Conservation (phyloP, 2,113 vertebrate genomes). For the Lichenostomus cassidix region DNA sequence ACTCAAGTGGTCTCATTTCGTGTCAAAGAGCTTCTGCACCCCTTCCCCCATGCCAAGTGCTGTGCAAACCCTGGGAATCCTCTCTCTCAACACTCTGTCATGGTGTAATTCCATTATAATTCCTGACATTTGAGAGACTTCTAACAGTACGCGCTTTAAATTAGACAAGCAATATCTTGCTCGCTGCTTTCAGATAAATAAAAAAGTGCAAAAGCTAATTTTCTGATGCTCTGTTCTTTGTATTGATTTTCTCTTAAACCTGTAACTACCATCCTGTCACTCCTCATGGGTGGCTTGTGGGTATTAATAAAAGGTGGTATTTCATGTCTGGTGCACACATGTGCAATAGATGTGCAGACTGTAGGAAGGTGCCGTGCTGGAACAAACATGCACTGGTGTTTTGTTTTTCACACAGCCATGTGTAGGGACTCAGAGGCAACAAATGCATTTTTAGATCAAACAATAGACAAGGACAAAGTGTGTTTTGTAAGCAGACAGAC, state of each 20-base stretch:
- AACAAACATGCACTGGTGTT: neutral
- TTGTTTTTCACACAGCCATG: neutral
- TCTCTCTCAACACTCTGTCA: neutral
- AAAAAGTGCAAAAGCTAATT: neutral
- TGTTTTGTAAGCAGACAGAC: neutral
- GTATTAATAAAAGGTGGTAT: neutral
- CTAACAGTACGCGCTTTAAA: neutral
- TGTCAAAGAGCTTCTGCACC: neutral
- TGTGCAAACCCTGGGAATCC: neutral
- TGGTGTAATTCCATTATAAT: neutral
- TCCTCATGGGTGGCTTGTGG: neutral
- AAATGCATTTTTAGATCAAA: neutral
- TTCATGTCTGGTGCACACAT: neutral
- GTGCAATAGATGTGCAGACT: neutral
- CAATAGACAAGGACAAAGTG: neutral
- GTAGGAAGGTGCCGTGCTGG: neutral
- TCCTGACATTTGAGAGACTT: slow-evolving; percentile 26
- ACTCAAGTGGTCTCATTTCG: neutral
- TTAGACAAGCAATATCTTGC: neutral
- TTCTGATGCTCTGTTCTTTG: neutral
- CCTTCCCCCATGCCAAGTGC: neutral
- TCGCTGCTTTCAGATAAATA: neutral
- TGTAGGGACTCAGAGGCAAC: neutral
- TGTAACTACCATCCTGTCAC: neutral
- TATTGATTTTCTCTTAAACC: neutral